Conservation (phyloP, 2,113 vertebrate genomes). For the Corydoras sp. region DNA sequence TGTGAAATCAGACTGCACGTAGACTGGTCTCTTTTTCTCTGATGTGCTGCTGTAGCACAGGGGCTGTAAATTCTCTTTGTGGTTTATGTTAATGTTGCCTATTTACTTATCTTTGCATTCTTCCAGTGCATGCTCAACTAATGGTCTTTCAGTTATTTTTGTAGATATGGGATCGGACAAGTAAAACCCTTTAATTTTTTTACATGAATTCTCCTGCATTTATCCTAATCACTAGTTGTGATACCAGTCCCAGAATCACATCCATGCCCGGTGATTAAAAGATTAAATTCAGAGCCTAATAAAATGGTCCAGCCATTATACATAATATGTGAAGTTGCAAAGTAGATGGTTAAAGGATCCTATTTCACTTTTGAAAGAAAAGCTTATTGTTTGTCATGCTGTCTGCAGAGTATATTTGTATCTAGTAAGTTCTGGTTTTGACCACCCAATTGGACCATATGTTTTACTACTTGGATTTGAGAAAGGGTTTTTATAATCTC, state of each 20-base stretch:
- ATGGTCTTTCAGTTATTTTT: constrained; percentile 26
- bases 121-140: constrained; percentile 22
- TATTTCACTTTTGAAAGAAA: constrained; percentile 28
- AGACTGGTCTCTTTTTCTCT: constrained; percentile 13
- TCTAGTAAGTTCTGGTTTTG: constrained; percentile 40
- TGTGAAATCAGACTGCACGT: constrained; percentile 23
- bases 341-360: constrained; percentile 30
- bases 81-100: constrained; percentile 38
- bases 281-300: not conserved
- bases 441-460: constrained; percentile 58
- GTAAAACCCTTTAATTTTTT: constrained; percentile 20
- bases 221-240: not conserved
- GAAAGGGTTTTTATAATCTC: constrained; percentile 37
- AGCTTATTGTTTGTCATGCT: constrained; percentile 46
- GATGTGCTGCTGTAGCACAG: constrained; percentile 7
- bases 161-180: not conserved
- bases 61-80: constrained; percentile 8
- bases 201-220: not conserved
- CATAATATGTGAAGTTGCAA: not conserved
- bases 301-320: not conserved
- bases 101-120: constrained; percentile 10
- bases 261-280: constrained; percentile 1
- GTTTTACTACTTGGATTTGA: constrained; percentile 50
- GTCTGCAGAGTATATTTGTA: constrained; percentile 34
- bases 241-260: not conserved